These are phyloP conservation scores for Hippocampus comes DNA, from an alignment of 2,113 vertebrate species.

Conservation along the genomic window DNA sequence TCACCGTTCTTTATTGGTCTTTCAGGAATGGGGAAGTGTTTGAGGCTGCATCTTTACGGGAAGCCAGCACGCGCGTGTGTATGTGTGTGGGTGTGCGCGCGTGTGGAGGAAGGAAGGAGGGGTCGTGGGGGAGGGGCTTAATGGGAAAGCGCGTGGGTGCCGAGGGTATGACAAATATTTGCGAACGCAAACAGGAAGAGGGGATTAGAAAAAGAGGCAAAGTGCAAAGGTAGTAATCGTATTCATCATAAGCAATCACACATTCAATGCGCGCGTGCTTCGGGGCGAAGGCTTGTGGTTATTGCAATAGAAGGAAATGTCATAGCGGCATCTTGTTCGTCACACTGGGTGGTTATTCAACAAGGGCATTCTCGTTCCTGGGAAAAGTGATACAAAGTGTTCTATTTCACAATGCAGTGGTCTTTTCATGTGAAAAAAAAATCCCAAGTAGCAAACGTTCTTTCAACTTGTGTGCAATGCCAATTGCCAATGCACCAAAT, in stretches of 20 bases:
- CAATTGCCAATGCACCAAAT: neutral
- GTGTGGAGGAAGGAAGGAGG: neutral
- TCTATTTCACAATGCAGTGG: constrained; percentile 31
- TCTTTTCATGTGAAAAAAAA: neutral
- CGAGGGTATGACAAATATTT: constrained; percentile 63
- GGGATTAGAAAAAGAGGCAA: constrained; percentile 29
- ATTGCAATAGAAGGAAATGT: constrained; percentile 40
- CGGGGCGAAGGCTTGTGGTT: constrained; percentile 21
- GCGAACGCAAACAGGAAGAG: constrained; percentile 47
- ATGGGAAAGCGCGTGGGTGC: constrained; percentile 50
- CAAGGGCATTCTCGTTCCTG: constrained; percentile 25
- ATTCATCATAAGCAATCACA: constrained; percentile 16
- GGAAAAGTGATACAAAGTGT: constrained; percentile 40
- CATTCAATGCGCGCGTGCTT: neutral
- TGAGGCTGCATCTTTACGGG: constrained; percentile 65
- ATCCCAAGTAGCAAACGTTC: neutral
- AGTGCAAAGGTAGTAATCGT: constrained; percentile 54
- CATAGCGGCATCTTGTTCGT: constrained; percentile 12
- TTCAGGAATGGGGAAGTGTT: constrained; percentile 71
- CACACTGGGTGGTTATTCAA: constrained; percentile 26
- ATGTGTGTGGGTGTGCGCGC: neutral
- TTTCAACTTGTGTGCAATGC: neutral
- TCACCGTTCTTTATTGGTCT: constrained; percentile 56
- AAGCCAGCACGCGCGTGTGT: constrained; percentile 28
- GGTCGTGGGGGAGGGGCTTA: constrained; percentile 41